Evolutionary conservation across 2,888 invertebrate species (phyloP).

Genomic region (Pristionchus japonicus): DNA sequence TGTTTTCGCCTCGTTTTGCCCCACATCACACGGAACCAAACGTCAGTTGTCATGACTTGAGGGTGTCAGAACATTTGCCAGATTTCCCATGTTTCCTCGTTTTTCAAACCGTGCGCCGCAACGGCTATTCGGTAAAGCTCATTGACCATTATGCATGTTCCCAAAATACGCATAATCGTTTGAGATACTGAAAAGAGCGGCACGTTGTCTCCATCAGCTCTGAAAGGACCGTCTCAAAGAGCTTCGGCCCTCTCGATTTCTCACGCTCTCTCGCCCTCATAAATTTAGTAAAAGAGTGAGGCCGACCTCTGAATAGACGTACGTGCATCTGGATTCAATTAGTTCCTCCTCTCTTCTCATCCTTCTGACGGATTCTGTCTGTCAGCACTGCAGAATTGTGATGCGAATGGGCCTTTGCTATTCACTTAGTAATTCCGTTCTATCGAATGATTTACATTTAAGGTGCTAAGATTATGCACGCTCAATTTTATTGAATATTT

Average conservation of each 20-base stretch:
- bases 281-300: no score
- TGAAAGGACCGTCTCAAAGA: no score
- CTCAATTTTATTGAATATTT: no score
- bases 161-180: no score
- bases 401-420: neutral
- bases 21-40: neutral
- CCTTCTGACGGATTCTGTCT: neutral
- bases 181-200: no score
- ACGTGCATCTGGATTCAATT: neutral
- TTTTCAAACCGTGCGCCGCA: no score
- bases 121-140: no score
- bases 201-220: no score
- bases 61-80: neutral
- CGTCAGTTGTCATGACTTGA: neutral
- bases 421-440: neutral
- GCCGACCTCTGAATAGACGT: neutral
- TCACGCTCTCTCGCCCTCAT: no score
- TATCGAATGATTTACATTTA: neutral
- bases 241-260: no score
- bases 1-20: neutral
- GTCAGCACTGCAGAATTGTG: neutral
- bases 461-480: neutral
- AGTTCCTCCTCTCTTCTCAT: neutral
- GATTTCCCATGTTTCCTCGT: no score
- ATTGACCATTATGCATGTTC: no score